These are phyloP conservation scores for Lymantria monacha DNA, from an alignment of 2,888 invertebrate species.

Conservation along the genomic window DNA sequence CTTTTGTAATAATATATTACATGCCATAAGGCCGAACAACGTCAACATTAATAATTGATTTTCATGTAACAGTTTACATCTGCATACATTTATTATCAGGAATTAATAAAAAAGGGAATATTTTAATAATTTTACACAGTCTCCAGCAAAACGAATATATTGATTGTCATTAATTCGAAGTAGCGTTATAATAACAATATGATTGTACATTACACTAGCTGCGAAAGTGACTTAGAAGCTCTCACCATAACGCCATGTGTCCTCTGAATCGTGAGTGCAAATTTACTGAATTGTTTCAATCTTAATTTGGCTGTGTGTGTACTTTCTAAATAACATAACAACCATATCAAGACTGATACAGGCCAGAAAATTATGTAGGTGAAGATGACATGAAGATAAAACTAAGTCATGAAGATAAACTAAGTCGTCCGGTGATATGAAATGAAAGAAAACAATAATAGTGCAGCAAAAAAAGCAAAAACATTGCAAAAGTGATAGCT, in stretches of 20 bases:
- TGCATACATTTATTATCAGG: too few species aligned
- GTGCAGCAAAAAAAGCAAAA: neutral
- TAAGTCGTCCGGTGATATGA: neutral
- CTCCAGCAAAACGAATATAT: too few species aligned
- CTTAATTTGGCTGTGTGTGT: conserved; percentile 1
- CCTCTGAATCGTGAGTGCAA: neutral
- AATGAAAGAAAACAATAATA: neutral
- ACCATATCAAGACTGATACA: neutral
- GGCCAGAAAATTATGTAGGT: neutral
- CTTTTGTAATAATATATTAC: too few species aligned
- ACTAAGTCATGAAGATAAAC: neutral
- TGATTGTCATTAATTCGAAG: too few species aligned
- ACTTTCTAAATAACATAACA: neutral
- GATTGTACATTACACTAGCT: too few species aligned
- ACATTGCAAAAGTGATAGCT: neutral
- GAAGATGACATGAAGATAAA: neutral
- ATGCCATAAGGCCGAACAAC: too few species aligned
- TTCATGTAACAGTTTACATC: too few species aligned
- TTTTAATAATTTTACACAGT: too few species aligned
- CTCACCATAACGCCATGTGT: neutral
- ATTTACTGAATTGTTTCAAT: neutral
- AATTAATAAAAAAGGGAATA: too few species aligned
- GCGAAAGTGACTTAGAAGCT: neutral
- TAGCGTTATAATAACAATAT: too few species aligned
- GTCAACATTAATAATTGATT: too few species aligned